phyloP scores from a whole-genome alignment of 30 jellyfish, hydroid and myxozoan species.

The Aurelia coerulea region DNA sequence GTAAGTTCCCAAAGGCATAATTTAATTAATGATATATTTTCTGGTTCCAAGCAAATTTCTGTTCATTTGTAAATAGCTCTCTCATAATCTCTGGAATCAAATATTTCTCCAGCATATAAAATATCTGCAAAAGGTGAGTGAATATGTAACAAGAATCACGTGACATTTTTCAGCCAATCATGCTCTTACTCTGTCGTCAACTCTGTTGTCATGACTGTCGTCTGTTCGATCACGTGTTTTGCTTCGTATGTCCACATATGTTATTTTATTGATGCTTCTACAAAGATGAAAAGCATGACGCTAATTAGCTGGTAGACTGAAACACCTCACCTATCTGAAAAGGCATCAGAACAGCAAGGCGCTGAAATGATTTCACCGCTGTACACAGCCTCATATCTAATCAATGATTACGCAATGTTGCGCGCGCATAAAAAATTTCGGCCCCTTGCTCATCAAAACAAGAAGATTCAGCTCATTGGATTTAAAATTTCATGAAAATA shows the following conservation, averaged over 20 bases:
- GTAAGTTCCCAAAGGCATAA: too few species aligned
- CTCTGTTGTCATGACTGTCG: slow-evolving; percentile 28
- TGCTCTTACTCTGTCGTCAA: slow-evolving; percentile 51
- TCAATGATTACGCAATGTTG: too few species aligned
- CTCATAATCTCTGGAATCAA: not conserved
- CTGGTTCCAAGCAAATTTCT: too few species aligned
- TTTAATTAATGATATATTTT: too few species aligned
- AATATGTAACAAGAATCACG: not conserved
- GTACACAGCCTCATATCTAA: too few species aligned
- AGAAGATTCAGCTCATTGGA: too few species aligned
- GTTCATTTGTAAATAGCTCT: not conserved
- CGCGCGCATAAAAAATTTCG: too few species aligned
- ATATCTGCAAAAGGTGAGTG: not conserved
- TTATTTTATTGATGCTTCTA: slow-evolving; percentile 45
- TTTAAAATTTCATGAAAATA: too few species aligned
- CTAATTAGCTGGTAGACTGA: not conserved
- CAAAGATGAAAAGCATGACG: not conserved
- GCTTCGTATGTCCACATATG: slow-evolving; percentile 41
- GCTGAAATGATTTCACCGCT: too few species aligned
- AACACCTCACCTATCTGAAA: too few species aligned
- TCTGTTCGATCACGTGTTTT: slow-evolving; percentile 61
- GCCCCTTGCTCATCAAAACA: too few species aligned
- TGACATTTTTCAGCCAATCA: not conserved
- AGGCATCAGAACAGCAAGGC: too few species aligned
- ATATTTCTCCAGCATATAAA: not conserved